These are phyloP conservation scores for Entomobrya proxima DNA, from an alignment of 2,888 invertebrate genomes.

Conservation along the genomic window DNA sequence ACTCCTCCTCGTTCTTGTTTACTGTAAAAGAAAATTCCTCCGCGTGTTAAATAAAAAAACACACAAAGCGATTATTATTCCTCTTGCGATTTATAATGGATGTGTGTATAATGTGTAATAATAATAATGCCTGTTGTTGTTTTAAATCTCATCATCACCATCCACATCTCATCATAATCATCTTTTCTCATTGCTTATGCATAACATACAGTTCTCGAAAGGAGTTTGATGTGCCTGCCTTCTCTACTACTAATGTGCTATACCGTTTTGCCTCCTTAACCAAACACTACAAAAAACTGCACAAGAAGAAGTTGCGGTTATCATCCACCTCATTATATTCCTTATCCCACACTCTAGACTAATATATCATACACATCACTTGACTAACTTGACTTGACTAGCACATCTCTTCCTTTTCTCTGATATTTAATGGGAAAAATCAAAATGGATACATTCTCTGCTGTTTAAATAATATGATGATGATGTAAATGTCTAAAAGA, in stretches of 20 bases:
- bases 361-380: slow-evolving; percentile 17
- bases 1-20: background rate
- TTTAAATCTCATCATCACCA: slow-evolving; percentile 30
- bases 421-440: slow-evolving; percentile 30
- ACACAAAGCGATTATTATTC: slow-evolving; percentile 14
- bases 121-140: slow-evolving; percentile 28
- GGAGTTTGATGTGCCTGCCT: too few relatives aligned
- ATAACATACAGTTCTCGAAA: too few relatives aligned
- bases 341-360: background rate
- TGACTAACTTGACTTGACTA: too few relatives aligned
- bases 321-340: background rate
- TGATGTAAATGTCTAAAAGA: too few relatives aligned
- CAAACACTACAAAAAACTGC: background rate
- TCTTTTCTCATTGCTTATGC: slow-evolving; percentile 48
- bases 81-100: background rate
- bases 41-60: background rate
- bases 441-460: background rate
- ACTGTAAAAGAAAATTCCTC: background rate
- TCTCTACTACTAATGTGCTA: background rate
- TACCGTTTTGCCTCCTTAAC: background rate
- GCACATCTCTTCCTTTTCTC: background rate
- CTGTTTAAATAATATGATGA: too few relatives aligned
- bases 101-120: background rate
- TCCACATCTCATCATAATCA: background rate
- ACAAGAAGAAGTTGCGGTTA: too few relatives aligned